Evolutionary conservation across 2,113 vertebrate species (phyloP).

Genomic region (Callospermophilus lateralis): DNA sequence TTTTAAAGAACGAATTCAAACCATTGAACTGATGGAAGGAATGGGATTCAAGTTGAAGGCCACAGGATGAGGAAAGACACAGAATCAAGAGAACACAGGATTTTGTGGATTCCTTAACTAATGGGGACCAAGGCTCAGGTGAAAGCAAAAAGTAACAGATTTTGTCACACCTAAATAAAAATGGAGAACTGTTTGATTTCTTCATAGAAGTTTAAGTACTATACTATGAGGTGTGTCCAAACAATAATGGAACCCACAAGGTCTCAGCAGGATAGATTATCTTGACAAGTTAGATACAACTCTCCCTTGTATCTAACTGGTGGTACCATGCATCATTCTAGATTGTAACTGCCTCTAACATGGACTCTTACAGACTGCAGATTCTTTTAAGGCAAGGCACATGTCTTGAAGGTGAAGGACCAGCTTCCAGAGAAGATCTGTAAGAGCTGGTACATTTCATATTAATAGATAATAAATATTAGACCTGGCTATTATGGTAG

Average conservation of each 20-base stretch:
- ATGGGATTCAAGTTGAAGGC: background rate
- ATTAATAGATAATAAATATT: background rate
- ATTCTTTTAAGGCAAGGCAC: background rate
- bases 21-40: background rate
- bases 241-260: background rate
- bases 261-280: background rate
- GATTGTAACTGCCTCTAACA: background rate
- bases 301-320: too few species aligned
- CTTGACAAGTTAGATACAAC: background rate
- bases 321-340: rapidly evolving
- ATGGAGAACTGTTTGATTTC: background rate
- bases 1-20: background rate
- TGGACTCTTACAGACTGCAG: background rate
- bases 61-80: background rate
- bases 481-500: background rate
- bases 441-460: background rate
- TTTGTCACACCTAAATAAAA: background rate
- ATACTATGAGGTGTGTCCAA: background rate
- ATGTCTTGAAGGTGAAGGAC: background rate
- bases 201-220: background rate
- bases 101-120: background rate
- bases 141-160: background rate
- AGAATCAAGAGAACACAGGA: background rate
- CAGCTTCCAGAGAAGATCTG: background rate
- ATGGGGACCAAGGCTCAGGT: background rate